Evolutionary conservation across 2,797 vertebrate species (phyloP), one percentile per base, ranked within the genome.

Genomic region (Antrozous pallidus): DNA sequence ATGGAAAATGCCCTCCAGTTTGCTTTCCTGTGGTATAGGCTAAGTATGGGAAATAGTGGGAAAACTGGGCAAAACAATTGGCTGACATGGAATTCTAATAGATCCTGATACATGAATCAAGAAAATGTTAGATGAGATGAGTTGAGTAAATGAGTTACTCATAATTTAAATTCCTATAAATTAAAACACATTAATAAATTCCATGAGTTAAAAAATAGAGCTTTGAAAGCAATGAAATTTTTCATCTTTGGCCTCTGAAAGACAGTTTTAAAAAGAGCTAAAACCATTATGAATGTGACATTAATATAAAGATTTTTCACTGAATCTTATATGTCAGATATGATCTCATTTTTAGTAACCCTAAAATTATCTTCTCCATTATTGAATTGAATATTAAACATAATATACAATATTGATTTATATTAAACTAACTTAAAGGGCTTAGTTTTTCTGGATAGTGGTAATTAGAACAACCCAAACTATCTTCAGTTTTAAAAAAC

Each of bases 331-430:
- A 24, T 56, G 77, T 70, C n/a, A 88, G 36, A 90, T 93, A 83
- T 83, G 33, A 31, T 90, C 93, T 87, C 33, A 90, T 73, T 90
- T 93, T 78, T 90, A 86, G 58, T 73, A 83, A 51, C 51, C 8
- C 18, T 83, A 83, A 93, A 67, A 81, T 81, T 69, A 82, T 67
- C 71, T 83, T 73, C n/a, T 75, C 45, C 4, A 49, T 61, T 31
- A 51, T 45, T 69, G 12, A 91, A 36, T 47, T 94, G 42, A 54
- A 14, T 75, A 40, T 80, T 84, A 91, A 91, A 73, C 8, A 20
- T 54, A 38, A 79, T 54, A 73, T 58, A 28, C 31, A 83, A 61
- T 74, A 78, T 38, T 67, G 10, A 61, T 40, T 84, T 47, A 42
- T 12, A 56, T 73, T 45, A 58, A 92, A 94, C 36, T 28, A 88